phyloP scores from a whole-genome alignment of 2,113 vertebrate genomes.

The Dunckerocampus dactyliophorus region DNA sequence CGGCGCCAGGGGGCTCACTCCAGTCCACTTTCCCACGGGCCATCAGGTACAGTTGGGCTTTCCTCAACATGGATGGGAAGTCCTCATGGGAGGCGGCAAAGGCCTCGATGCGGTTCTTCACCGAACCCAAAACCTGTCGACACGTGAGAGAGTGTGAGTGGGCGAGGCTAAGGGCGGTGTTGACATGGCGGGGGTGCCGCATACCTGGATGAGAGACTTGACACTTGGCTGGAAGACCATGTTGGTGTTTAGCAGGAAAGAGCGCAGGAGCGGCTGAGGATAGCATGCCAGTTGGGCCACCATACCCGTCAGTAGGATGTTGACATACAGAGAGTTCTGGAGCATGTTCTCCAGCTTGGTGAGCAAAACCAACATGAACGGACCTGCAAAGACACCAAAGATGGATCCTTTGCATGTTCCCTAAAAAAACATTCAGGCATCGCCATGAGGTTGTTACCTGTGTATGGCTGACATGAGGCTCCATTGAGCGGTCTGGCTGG shows the following conservation, averaged over 20 bases:
- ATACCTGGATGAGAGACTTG: constrained; percentile 95
- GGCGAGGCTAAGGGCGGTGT: not conserved
- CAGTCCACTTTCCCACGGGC: constrained; percentile 88
- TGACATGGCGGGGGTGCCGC: not conserved
- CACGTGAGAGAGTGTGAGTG: not conserved
- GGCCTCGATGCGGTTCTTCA: constrained; percentile 93
- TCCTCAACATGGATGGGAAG: constrained; percentile 86
- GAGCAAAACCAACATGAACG: constrained; percentile 87
- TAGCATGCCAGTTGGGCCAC: constrained; percentile 91
- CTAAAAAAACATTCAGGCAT: not conserved
- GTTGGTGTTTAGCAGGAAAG: constrained; percentile 98
- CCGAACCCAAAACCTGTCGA: constrained; percentile 86
- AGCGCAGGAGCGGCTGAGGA: constrained; percentile 93
- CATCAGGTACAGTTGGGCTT: constrained; percentile 90
- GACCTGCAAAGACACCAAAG: constrained; percentile 71
- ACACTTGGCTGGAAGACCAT: constrained; percentile 99
- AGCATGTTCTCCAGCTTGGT: constrained; percentile 96
- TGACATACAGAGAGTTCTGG: constrained; percentile 95
- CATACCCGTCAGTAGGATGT: constrained; percentile 93
- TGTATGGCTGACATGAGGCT: constrained; percentile 83
- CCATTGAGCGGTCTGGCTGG: constrained; percentile 75
- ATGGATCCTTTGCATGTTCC: not conserved
- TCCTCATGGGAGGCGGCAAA: constrained; percentile 89
- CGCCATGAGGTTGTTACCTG: constrained; percentile 49
- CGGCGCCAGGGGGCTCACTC: constrained; percentile 66